Conservation (phyloP, 2,797 vertebrate species). For the Coccyzus lansbergi region DNA sequence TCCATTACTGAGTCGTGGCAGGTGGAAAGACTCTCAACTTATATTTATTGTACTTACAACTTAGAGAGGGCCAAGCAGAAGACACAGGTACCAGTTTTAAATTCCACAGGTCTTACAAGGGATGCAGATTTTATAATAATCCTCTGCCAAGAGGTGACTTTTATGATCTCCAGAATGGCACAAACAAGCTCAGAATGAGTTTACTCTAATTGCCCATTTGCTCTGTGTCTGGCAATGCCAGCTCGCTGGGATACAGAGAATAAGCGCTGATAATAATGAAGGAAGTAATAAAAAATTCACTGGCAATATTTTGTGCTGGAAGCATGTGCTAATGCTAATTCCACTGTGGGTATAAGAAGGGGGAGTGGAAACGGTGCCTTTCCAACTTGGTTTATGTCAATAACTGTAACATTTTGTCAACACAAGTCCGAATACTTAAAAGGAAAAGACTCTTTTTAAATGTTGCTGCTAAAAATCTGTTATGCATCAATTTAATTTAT, state of each 20-base stretch:
- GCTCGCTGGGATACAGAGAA: not conserved
- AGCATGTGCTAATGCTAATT: slow-evolving; percentile 19
- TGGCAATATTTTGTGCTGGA: slow-evolving; percentile 26
- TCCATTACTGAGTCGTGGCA: not conserved
- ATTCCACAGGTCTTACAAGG: not conserved
- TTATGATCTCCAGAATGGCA: not conserved
- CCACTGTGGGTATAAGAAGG: not conserved
- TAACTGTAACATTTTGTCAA: slow-evolving; percentile 28
- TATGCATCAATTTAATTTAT: not conserved
- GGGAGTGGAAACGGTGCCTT: slow-evolving; percentile 37
- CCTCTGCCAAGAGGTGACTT: not conserved
- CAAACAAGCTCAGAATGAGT: not conserved
- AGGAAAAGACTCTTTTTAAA: not conserved
- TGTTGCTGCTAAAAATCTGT: not conserved
- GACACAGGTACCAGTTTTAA: not conserved
- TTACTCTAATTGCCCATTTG: not conserved
- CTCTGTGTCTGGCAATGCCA: not conserved
- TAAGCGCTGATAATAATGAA: not conserved
- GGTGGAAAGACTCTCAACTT: not conserved
- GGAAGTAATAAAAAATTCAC: slow-evolving; percentile 52
- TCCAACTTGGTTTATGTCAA: slow-evolving; percentile 18
- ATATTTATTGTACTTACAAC: not conserved
- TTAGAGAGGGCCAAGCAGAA: not conserved
- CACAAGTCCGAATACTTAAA: not conserved
- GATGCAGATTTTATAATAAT: not conserved